These are phyloP conservation scores for Riptortus pedestris DNA, from an alignment of 1,140 invertebrate genomes.

Conservation along the genomic window DNA sequence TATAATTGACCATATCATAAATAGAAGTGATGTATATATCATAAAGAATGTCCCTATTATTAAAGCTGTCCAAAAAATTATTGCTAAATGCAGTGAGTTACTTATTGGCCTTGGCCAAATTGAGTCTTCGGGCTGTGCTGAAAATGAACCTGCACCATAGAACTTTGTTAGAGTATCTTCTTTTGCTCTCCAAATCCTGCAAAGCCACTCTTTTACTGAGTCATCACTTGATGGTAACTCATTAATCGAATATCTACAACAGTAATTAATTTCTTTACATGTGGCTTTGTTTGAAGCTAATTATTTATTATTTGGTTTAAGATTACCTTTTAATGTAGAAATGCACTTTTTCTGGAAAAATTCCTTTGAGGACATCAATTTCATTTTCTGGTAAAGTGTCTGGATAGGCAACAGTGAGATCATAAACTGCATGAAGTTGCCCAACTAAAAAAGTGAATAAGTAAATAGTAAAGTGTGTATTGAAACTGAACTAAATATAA, in stretches of 20 bases:
- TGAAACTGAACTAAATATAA: not conserved
- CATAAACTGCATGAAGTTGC: constrained; percentile 62
- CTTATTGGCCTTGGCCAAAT: constrained; percentile 34
- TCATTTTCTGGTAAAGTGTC: constrained; percentile 57
- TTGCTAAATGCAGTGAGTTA: constrained; percentile 41
- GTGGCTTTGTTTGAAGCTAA: not conserved
- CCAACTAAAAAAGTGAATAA: constrained; percentile 36
- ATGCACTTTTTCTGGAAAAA: constrained; percentile 59
- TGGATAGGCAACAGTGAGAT: constrained; percentile 66
- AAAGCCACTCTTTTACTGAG: constrained; percentile 52
- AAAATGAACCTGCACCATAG: constrained; percentile 42
- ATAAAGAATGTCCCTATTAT: constrained; percentile 38
- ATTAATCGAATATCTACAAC: constrained; percentile 43
- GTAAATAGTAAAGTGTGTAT: not conserved
- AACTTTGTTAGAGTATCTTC: constrained; percentile 52
- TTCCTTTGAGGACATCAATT: constrained; percentile 50
- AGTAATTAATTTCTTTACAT: constrained; percentile 25
- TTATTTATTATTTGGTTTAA: not conserved
- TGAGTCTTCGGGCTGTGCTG: constrained; percentile 27
- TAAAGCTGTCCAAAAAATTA: constrained; percentile 45
- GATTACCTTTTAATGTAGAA: constrained; percentile 59
- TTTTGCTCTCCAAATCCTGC: constrained; percentile 59
- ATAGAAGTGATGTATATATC: constrained; percentile 39
- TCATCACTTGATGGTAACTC: constrained; percentile 48
- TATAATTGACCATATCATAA: constrained; percentile 41